Evolutionary conservation across 1,140 invertebrate species (phyloP), one percentile per base, ranked within the genome.

Genomic region (Coboldia fuscipes): DNA sequence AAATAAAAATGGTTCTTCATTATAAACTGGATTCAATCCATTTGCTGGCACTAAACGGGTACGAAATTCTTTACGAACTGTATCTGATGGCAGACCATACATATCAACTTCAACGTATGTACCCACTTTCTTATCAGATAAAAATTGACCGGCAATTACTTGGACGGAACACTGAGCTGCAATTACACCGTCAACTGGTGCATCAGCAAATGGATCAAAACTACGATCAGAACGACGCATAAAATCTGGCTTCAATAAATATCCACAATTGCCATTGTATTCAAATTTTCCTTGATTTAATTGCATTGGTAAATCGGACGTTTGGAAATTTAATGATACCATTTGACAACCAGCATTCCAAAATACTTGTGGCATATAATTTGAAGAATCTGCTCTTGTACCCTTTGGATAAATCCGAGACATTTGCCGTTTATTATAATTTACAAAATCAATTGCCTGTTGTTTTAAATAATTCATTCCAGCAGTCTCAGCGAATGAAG

Each of bases 321-420:
- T 98, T 71, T 99, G 96, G 62, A 98, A 99, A 64, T 99, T 99
- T n/a, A 99, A 63, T 0, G 96, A 93, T 10, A 98, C 94, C 94
- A 99, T 97, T 63, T 88, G 82, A 49, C 81, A 85, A 37, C 81
- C 81, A 22, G 81, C 82, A 59, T 88, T 88, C 82, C 82, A 88
- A 56, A 88, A 88, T 30, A 85, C 79, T 69, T 98, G 94, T 40
- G 96, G 96, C 83, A 99, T 92, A 55, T 97, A 99, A 58, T 99
- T 99, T 20, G 89, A 96, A 31, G 94, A 98, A 63, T 99, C 96
- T 33, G 94, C 94, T 24, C 96, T 60, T 0, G 93, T 97, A 37
- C 96, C 94, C 58, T 90, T 93, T 1, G 96, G 96, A 62, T 99
- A 99, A 48, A 99, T 98, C 30, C 96, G 66, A 42, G 86, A 94